Percentiles rank a stretch among this genome's conserved stretches.
Evolutionary conservation across 2,888 invertebrate species (phyloP).

Genomic region (Emmelina monodactyla): DNA sequence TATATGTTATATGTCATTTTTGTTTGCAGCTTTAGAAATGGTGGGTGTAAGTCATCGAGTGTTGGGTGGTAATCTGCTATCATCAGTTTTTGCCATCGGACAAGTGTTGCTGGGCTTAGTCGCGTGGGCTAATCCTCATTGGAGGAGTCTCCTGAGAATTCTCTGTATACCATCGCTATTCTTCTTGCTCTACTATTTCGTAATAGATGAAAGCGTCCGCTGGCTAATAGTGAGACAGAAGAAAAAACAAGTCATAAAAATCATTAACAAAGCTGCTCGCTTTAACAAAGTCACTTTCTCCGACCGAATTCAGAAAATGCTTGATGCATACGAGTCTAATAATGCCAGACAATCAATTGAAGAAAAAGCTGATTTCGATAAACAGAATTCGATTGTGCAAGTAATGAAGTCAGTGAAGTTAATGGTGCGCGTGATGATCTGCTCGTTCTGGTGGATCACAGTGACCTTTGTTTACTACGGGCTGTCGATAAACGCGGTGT

Average conservation of each 20-base stretch:
- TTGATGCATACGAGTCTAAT: constrained; percentile 26
- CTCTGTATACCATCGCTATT: constrained; percentile 71
- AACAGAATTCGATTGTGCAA: constrained; percentile 28
- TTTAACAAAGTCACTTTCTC: constrained; percentile 45
- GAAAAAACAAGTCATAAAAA: constrained; percentile 57
- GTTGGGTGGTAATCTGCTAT: constrained; percentile 70
- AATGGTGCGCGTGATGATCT: constrained; percentile 61
- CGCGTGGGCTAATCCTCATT: constrained; percentile 71
- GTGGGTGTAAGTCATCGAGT: constrained; percentile 72
- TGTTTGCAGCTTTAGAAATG: constrained; percentile 70
- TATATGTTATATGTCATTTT: too few relatives aligned
- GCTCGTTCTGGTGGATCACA: constrained; percentile 83
- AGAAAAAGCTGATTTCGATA: constrained; percentile 6
- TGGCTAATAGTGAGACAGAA: constrained; percentile 73
- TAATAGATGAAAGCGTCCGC: constrained; percentile 71
- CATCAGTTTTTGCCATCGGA: constrained; percentile 71
- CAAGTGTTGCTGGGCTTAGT: constrained; percentile 68
- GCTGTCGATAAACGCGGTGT: constrained; percentile 78
- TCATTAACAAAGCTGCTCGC: constrained; percentile 55
- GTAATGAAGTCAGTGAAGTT: constrained; percentile 60
- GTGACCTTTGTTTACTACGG: constrained; percentile 84
- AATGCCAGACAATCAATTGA: constrained; percentile 8
- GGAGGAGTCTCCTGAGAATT: constrained; percentile 69
- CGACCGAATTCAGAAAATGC: constrained; percentile 31
- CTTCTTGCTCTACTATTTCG: constrained; percentile 68